These are phyloP conservation scores for Scalopus aquaticus DNA, from an alignment of 2,113 vertebrate species.

Conservation along the genomic window DNA sequence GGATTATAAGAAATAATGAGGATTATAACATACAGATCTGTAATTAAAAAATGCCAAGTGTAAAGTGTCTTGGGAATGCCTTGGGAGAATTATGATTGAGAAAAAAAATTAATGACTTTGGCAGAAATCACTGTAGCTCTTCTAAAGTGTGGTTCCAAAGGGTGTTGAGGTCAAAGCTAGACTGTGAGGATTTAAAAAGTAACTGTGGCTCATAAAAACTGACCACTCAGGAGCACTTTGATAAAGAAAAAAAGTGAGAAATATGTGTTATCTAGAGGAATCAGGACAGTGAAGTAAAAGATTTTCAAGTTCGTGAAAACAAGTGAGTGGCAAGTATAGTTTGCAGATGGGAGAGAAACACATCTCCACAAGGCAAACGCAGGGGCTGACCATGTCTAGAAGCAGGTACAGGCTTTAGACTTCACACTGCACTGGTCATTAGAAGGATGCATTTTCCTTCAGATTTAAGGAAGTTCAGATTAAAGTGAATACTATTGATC, in stretches of 20 bases:
- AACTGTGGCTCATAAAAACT: not conserved
- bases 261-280: slow-evolving; percentile 31
- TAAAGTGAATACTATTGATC: not conserved
- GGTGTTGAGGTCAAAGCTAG: not conserved
- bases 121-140: not conserved
- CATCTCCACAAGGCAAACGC: not conserved
- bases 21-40: not conserved
- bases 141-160: not conserved
- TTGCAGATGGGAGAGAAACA: not conserved
- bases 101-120: not conserved
- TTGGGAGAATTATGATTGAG: not conserved
- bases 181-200: not conserved
- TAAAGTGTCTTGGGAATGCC: not conserved
- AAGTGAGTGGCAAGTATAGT: not conserved
- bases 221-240: not conserved
- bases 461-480: not conserved
- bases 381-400: not conserved
- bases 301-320: not conserved
- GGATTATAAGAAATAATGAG: not conserved
- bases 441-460: not conserved
- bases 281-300: slow-evolving; percentile 65
- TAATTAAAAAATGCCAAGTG: not conserved
- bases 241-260: not conserved
- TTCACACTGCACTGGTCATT: not conserved
- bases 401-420: rapidly evolving